phyloP scores from a whole-genome alignment of 2,113 vertebrate species.

The Leucoraja erinaceus region DNA sequence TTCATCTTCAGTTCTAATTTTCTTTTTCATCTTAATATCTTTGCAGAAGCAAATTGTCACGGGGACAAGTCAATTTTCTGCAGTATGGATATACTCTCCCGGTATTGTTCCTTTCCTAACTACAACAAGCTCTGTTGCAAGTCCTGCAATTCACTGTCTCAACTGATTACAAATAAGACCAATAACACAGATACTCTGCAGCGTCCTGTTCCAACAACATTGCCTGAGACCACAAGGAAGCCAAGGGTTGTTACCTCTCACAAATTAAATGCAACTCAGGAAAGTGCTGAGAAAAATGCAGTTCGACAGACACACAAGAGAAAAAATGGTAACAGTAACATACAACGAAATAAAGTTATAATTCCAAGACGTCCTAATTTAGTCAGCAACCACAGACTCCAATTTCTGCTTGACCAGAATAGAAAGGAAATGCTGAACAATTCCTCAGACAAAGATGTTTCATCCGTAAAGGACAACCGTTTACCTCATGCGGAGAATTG shows the following conservation, averaged over 20 bases:
- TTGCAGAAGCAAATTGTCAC: conserved; percentile 75
- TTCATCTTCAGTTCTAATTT: conserved; percentile 52
- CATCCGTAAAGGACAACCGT: conserved; percentile 11
- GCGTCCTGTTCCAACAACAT: conserved; percentile 35
- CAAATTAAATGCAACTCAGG: conserved; percentile 50
- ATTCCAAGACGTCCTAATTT: conserved; percentile 67
- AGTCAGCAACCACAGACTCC: conserved; percentile 81
- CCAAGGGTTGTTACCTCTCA: conserved; percentile 36
- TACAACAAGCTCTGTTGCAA: conserved; percentile 87
- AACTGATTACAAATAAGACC: conserved; percentile 47
- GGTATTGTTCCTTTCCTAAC: conserved; percentile 78
- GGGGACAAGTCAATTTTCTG: conserved; percentile 89
- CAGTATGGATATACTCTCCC: conserved; percentile 78
- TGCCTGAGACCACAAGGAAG: not conserved
- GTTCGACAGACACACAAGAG: conserved; percentile 68
- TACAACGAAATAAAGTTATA: conserved; percentile 77
- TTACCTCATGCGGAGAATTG: conserved; percentile 24
- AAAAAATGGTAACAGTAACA: conserved; percentile 56
- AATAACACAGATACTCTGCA: conserved; percentile 51
- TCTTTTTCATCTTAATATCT: conserved; percentile 56
- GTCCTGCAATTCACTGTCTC: conserved; percentile 59
- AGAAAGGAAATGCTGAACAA: conserved; percentile 48
- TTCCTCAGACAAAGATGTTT: conserved; percentile 11
- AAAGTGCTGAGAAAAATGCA: conserved; percentile 69
- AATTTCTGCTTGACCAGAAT: conserved; percentile 85